Base-by-base conservation (phyloP, 2,113 vertebrate species). In the Limanda limanda region DNA sequence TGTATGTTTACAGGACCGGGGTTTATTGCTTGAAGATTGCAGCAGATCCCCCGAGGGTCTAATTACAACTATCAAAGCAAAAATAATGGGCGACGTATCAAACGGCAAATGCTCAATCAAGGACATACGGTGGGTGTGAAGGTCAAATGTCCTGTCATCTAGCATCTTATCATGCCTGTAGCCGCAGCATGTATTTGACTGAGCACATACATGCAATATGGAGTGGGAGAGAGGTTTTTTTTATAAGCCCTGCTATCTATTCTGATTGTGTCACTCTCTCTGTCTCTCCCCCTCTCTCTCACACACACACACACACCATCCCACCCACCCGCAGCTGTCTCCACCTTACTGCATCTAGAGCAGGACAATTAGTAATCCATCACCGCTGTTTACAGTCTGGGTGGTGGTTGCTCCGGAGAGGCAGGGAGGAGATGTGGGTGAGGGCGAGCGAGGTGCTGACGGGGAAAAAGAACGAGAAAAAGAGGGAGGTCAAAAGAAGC, bases 301-400 rank as follows among this genome's bases (percentile, higher is more conserved):
- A 47, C 48, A 25, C 68, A 37, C 20, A n/a, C 40, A 54, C 52
- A 45, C 25, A 17, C 25, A 48, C 74, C 63, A 68, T n/a, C 79
- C 60, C 67, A 76, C 67, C 85, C 81, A 82, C 67, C 55, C 51
- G n/a, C 83, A 86, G 84, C 84, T 85, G 77, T 71, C 77, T 74
- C 82, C 76, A 71, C 81, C 84, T 62, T 73, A 20, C 48, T 84
- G 84, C 76, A 87, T 87, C 84, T 68, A 76, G 70, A 88, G 81
- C 76, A 72, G 78, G 78, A 85, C 77, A 83, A 92, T 91, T 92
- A 90, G 88, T 79, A 86, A 89, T 88, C 87, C 86, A 88, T 88
- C 87, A 87, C 68, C 20, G 56, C 69, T 91, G 87, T 85, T 90
- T 90, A 88, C 85, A 79, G 88, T 90, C 87, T 82, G 81, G 81